Evolutionary conservation across 2,113 vertebrate genomes (phyloP), one percentile per base, ranked within the genome.

Genomic region (Rhinogobius similis): DNA sequence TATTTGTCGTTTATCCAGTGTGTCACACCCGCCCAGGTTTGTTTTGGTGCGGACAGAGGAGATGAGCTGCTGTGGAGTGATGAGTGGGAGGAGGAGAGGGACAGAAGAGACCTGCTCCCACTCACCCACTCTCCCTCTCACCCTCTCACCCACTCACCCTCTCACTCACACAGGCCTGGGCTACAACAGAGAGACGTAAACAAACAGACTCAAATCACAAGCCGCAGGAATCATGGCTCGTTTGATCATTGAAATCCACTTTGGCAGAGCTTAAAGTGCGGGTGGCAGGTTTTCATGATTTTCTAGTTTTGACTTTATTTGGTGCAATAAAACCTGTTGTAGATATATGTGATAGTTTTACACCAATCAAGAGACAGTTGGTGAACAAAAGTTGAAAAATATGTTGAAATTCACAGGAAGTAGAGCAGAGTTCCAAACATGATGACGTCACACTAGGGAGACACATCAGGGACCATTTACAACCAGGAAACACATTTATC

Each of bases 41-140:
- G 73, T 79, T 80, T 88, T 78, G 81, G 78, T 36, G 59, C 69
- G 65, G 77, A 79, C 1, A 7, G 79, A 68, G 78, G 79, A 79
- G 79, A 87, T 87, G 87, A 87, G 77, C 62, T 79, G 76, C 68
- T 76, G 85, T 70, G 43, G 85, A 83, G 85, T 82, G 86, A 87
- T 77, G 88, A 86, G 85, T 77, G 65, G 82, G 82, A 59, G 76
- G 80, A 84, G 82, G 75, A 83, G 74, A 83, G 78, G 77, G 83
- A 75, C 76, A 82, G 77, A 56, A 69, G 73, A 79, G 78, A 65
- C 68, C 70, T 14, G 36, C 32, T 46, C 75, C 65, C 68, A 72
- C 29, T 11, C 67, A 13, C 50, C 21, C 63, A 9, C 71, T 74
- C 32, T 46, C 75, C 65, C 68, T 70, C 29, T 11, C 67, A 13